Base-by-base conservation (phyloP, 2,888 invertebrate genomes). In the Phragmatobia fuliginosa region DNA sequence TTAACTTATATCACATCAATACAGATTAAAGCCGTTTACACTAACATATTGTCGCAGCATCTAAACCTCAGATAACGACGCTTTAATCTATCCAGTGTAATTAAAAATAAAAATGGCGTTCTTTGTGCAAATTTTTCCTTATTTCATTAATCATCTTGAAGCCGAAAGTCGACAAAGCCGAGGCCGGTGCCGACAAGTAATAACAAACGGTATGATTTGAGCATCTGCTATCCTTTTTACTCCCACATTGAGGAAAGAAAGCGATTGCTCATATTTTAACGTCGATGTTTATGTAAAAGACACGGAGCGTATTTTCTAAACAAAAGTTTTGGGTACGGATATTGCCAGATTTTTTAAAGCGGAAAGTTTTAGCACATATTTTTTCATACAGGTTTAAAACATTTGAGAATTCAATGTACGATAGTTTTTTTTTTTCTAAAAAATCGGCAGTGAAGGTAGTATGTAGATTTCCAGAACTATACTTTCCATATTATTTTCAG, bases 141-240 rank as follows among this genome's bases (percentile, higher is more conserved):
- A 78, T 82, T 81, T 87, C 90, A 90, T 91, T 89, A 90, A 91
- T 91, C 91, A 91, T 90, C 87, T 85, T 84, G 83, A 85, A 85
- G 85, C 85, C 83, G 85, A 87, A 86, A 85, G 85, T 84, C 86
- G 84, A 86, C 85, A 87, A 85, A 87, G 87, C 86, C 78, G 78
- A 73, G 80, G 82, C 84, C 87, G 84, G 85, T 81, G 88, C 83
- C 89, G 90, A 88, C 90, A 87, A 85, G 87, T 85, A 83, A 88
- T 86, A 89, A 89, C 89, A 87, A 90, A 90, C 89, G 87, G 88
- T 81, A 81, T 81, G 84, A 84, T 87, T 83, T 87, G 85, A 87
- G 85, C 85, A 84, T 84, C 81, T 70, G 56, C 77, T 68, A 68
- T 89, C 88, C 70, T 73, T 72, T 75, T 84, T 83, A 70, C 74